Percentiles rank a stretch among this genome's conserved stretches.
Conservation (phyloP, 2,888 invertebrate genomes). For the Sphecodes monilicornis region DNA sequence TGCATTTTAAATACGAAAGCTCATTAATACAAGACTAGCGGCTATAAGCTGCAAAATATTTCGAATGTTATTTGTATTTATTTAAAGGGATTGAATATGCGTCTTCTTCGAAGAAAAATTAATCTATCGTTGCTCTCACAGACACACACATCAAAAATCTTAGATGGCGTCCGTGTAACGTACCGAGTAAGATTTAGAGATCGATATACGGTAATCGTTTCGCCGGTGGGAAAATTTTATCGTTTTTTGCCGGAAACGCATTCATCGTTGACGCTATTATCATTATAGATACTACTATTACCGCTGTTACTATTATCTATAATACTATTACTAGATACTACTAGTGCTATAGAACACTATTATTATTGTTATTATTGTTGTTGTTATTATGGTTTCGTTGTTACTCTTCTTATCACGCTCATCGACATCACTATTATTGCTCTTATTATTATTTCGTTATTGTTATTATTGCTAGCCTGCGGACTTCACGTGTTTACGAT, state of each 20-base stretch:
- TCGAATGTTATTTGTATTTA: conserved; percentile 61
- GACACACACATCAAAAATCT: not conserved
- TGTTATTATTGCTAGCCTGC: conserved; percentile 30
- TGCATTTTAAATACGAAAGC: conserved; percentile 62
- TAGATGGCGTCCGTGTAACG: not conserved
- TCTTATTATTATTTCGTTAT: conserved; percentile 43
- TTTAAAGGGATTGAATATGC: conserved; percentile 47
- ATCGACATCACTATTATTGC: conserved; percentile 40
- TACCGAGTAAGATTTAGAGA: conserved; percentile 26
- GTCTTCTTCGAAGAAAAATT: not conserved
- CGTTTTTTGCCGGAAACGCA: conserved; percentile 55
- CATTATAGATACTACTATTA: conserved; percentile 55
- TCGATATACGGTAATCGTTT: conserved; percentile 56
- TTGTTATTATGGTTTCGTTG: conserved; percentile 45
- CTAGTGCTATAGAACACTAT: conserved; percentile 55
- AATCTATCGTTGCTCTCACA: not conserved
- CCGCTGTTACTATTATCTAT: conserved; percentile 42
- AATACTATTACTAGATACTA: conserved; percentile 44
- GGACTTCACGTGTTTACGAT: not conserved
- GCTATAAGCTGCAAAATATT: conserved; percentile 51
- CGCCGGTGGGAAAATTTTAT: conserved; percentile 48
- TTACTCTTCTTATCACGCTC: conserved; percentile 22
- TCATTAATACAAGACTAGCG: conserved; percentile 61
- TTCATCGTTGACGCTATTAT: conserved; percentile 53
- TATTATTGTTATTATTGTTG: conserved; percentile 65